Percentiles rank a stretch among this genome's conserved stretches.
These are phyloP conservation scores for Cydia strobilella DNA, from an alignment of 1,140 invertebrate genomes.

Conservation along the genomic window DNA sequence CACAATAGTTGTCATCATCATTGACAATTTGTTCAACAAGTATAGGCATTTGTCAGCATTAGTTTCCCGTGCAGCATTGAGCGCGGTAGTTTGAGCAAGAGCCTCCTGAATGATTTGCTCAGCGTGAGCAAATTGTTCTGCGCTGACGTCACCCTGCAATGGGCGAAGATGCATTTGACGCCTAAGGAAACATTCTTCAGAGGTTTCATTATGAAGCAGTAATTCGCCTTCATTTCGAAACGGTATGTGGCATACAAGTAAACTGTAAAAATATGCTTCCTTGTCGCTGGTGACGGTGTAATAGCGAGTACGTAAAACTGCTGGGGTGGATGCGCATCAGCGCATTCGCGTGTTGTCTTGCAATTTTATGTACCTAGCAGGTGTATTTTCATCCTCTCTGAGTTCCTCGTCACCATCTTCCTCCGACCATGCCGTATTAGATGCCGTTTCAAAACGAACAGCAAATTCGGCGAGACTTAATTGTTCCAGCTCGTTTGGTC, in stretches of 20 bases:
- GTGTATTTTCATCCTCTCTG: conserved; percentile 34
- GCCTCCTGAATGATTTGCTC: conserved; percentile 44
- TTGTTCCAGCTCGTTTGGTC: conserved; percentile 37
- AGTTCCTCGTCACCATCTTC: conserved; percentile 44
- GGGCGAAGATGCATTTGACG: conserved; percentile 39
- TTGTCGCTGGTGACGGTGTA: conserved; percentile 45
- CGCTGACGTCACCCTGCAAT: conserved; percentile 32
- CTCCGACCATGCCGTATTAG: conserved; percentile 33
- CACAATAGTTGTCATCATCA: conserved; percentile 40
- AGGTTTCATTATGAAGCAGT: conserved; percentile 35
- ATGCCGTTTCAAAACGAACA: conserved; percentile 35
- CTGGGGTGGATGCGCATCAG: conserved; percentile 42
- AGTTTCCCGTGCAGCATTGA: conserved; percentile 39
- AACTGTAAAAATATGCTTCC: conserved; percentile 39
- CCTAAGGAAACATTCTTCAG: conserved; percentile 38
- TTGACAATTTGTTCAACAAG: conserved; percentile 39
- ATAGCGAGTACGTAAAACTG: conserved; percentile 44
- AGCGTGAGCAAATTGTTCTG: conserved; percentile 39
- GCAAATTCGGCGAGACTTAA: conserved; percentile 45
- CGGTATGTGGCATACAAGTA: conserved; percentile 37
- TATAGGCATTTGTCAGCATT: conserved; percentile 3
- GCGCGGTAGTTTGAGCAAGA: conserved; percentile 37
- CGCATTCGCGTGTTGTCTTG: conserved; percentile 45
- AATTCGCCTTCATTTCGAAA: conserved; percentile 34
- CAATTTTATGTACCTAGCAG: conserved; percentile 37